phyloP scores from a whole-genome alignment of 2,888 invertebrate species.

The Aspidapion aeneum region DNA sequence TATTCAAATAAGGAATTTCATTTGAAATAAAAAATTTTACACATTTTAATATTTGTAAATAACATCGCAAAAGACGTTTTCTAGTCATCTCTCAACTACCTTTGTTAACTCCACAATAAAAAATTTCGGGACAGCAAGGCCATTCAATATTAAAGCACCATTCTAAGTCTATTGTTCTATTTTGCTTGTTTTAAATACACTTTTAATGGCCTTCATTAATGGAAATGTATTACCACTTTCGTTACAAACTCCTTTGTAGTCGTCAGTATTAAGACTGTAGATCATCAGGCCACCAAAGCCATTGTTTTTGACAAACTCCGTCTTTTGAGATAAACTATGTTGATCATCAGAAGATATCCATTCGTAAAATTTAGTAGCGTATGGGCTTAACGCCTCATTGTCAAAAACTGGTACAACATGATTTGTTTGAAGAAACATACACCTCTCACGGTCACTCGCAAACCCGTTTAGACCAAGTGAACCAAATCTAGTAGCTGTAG shows the following conservation, averaged over 20 bases:
- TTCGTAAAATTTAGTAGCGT: slow-evolving; percentile 62
- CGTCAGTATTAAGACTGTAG: slow-evolving; percentile 79
- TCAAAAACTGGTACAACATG: slow-evolving; percentile 62
- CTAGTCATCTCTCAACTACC: too few relatives aligned
- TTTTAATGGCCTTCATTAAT: slow-evolving; percentile 26
- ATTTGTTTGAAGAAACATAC: slow-evolving; percentile 57
- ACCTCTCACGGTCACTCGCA: slow-evolving; percentile 66
- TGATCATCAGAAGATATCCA: slow-evolving; percentile 84
- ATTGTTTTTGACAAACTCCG: slow-evolving; percentile 44
- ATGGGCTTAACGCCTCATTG: slow-evolving; percentile 70
- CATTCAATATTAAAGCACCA: too few relatives aligned
- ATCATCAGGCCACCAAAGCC: slow-evolving; percentile 80
- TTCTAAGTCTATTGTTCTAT: too few relatives aligned
- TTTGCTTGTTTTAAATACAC: slow-evolving; percentile 22
- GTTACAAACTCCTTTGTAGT: slow-evolving; percentile 61
- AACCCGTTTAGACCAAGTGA: slow-evolving; percentile 65
- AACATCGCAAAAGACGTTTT: too few relatives aligned
- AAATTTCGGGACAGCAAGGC: too few relatives aligned
- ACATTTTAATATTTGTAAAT: too few relatives aligned
- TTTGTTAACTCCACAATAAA: too few relatives aligned
- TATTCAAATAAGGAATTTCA: too few relatives aligned
- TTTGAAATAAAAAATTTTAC: too few relatives aligned
- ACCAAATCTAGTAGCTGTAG: too few relatives aligned
- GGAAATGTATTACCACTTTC: slow-evolving; percentile 28
- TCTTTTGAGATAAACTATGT: slow-evolving; percentile 67